Evolutionary conservation across 2,888 invertebrate species (phyloP).

Genomic region (Danaus chrysippus): DNA sequence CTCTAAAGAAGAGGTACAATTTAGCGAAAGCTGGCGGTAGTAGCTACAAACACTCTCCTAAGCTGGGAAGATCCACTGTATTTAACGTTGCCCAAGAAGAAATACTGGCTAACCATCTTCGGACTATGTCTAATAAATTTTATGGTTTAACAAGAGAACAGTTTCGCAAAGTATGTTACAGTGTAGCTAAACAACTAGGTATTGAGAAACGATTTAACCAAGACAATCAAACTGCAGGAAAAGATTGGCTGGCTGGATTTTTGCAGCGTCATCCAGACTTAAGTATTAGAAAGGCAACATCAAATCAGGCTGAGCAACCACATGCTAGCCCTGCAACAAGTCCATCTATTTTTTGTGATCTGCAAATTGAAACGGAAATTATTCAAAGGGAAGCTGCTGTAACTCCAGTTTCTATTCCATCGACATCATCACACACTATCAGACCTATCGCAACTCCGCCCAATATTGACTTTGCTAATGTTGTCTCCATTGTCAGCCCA

Average conservation of each 20-base stretch:
- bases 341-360: conserved; percentile 12
- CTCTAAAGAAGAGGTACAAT: background rate
- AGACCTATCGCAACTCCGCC: too few species aligned
- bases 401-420: too few species aligned
- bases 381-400: too few species aligned
- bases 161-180: conserved; percentile 31
- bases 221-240: conserved; percentile 34
- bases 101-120: conserved; percentile 32
- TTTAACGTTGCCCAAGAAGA: conserved; percentile 33
- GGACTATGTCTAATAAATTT: conserved; percentile 32
- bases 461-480: conserved; percentile 12
- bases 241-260: conserved; percentile 32
- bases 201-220: conserved; percentile 29
- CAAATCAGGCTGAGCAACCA: conserved; percentile 10
- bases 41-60: conserved; percentile 5
- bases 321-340: conserved; percentile 14
- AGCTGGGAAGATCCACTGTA: conserved; percentile 26
- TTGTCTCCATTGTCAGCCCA: conserved; percentile 7
- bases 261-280: conserved; percentile 33
- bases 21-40: background rate
- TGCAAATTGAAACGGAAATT: too few species aligned
- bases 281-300: conserved; percentile 31
- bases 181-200: conserved; percentile 32
- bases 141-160: conserved; percentile 32
- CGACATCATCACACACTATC: too few species aligned